These are phyloP conservation scores for Drosophila kohkoa DNA, from an alignment of 1,140 invertebrate species.

Conservation along the genomic window DNA sequence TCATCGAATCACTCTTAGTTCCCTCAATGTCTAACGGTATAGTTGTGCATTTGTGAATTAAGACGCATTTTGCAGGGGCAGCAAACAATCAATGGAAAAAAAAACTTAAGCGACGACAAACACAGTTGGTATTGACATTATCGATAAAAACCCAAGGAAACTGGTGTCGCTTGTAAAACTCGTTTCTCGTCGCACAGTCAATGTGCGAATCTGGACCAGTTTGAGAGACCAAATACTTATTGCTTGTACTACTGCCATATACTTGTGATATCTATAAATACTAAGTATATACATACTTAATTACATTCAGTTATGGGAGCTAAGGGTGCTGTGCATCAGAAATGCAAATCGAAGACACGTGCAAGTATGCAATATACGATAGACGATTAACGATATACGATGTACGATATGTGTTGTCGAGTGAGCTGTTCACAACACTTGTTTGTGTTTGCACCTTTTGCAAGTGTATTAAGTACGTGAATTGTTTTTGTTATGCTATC, in stretches of 20 bases:
- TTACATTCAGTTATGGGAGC: neutral
- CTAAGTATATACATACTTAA: neutral
- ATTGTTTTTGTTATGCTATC: conserved; percentile 14
- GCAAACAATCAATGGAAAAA: conserved; percentile 10
- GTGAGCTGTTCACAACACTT: conserved; percentile 5
- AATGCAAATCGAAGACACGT: conserved; percentile 37
- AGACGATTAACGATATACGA: conserved; percentile 1
- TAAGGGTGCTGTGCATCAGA: neutral
- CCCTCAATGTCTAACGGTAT: neutral
- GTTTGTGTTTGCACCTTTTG: conserved; percentile 1
- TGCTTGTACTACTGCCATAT: neutral
- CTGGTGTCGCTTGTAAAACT: conserved; percentile 62
- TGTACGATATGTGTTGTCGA: neutral
- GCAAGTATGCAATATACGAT: conserved; percentile 38
- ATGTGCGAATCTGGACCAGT: conserved; percentile 50
- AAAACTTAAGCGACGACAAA: conserved; percentile 4
- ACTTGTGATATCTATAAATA: neutral
- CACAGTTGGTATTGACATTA: conserved; percentile 17
- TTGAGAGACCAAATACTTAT: neutral
- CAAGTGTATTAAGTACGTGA: conserved; percentile 20
- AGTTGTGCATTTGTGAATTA: neutral
- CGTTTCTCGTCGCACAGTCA: conserved; percentile 43
- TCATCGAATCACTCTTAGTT: neutral
- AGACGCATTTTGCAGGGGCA: neutral
- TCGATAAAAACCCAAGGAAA: conserved; percentile 48